Base-by-base conservation (phyloP, 2,797 vertebrate genomes). In the Odontamblyopus lacepedii region DNA sequence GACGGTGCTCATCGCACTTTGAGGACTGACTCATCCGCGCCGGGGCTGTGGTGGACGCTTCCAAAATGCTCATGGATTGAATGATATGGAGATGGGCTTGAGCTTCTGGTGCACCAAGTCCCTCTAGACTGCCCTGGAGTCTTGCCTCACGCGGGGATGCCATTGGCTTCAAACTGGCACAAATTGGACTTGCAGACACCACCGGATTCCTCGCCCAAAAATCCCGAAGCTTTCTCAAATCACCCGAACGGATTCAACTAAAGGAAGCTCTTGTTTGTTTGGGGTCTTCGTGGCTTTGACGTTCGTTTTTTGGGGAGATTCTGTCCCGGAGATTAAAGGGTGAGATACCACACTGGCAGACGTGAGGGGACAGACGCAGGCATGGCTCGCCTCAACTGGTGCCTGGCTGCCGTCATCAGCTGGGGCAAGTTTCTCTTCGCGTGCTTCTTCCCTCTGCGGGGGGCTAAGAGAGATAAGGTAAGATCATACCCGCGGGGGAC, bases 331-430 rank as follows among this genome's bases (percentile, higher is more conserved):
- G 67, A 64, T 51, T 63, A 69, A 50, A 56, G 35, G 51, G n/a
- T 66, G 75, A 74, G 77, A 85, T 87, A 88, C 87, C 85, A 91
- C 85, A 84, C 88, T 88, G 88, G 87, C 87, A 89, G 86, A 90
- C 85, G 76, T 85, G 81, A 87, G 86, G 82, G 89, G 84, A 85
- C 83, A 83, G 80, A 86, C 80, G 70, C 81, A 87, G 87, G 85
- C 88, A 97, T 98, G 96, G 95, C 95, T 91, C 94, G 95, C 76
- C 91, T 96, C 91, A 94, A 95, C 92, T 95, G 96, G 95, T 98
- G 96, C 91, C 95, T 97, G 86, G 94, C 95, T 78, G 94, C 95
- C 72, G 90, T 97, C 89, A 91, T 97, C 90, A 94, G 94, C 89
- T 97, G 96, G 96, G 95, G 96, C 85, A 97, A 96, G 91, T 96